phyloP scores from a whole-genome alignment of 2,797 vertebrate species.

The Hydrolagus colliei region DNA sequence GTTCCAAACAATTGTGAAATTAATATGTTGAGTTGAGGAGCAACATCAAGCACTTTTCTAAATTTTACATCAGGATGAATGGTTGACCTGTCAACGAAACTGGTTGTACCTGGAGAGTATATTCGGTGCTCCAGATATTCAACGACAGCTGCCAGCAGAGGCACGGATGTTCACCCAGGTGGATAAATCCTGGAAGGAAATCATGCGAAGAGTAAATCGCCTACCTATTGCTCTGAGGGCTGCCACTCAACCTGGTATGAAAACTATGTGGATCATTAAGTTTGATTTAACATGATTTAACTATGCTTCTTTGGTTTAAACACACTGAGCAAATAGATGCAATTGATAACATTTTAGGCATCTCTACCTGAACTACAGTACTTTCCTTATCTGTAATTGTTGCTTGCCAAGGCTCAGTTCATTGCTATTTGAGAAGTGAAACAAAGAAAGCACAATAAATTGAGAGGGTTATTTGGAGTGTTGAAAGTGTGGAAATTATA shows the following conservation, averaged over 20 bases:
- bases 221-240: slow-evolving; percentile 66
- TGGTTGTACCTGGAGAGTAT: slow-evolving; percentile 79
- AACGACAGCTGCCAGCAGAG: slow-evolving; percentile 68
- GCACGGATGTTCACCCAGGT: slow-evolving; percentile 76
- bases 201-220: slow-evolving; percentile 67
- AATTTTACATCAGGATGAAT: slow-evolving; percentile 61
- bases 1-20: too few species aligned
- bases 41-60: not conserved
- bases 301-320: too few species aligned
- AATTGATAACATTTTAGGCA: not conserved
- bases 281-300: not conserved
- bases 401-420: not conserved
- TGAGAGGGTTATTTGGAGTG: too few species aligned
- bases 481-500: too few species aligned
- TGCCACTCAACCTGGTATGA: slow-evolving; percentile 62
- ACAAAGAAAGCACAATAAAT: too few species aligned
- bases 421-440: too few species aligned
- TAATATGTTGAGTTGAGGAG: too few species aligned
- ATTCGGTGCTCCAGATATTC: slow-evolving; percentile 71
- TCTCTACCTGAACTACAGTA: not conserved
- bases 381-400: not conserved
- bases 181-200: slow-evolving; percentile 76
- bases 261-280: slow-evolving; percentile 9
- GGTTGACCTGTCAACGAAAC: slow-evolving; percentile 71
- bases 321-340: not conserved